A percentile compares a stretch with the other conserved stretches of the same genome.
Conservation (phyloP, 2,888 invertebrate genomes). For the Drosophila kambysellisi region DNA sequence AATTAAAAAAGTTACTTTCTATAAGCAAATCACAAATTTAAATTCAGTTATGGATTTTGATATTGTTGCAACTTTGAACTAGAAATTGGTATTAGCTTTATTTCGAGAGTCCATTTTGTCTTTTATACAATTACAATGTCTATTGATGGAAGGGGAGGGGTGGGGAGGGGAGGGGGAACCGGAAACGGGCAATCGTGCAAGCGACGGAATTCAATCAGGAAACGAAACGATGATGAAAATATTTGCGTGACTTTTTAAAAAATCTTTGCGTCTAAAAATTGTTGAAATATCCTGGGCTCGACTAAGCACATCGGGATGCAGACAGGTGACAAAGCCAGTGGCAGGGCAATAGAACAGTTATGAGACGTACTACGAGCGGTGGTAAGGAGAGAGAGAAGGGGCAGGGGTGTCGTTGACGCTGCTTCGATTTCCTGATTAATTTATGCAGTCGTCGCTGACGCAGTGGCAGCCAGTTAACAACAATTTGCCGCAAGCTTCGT, state of each 20-base stretch:
- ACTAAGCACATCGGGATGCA: slow-evolving; percentile 43
- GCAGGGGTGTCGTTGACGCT: slow-evolving; percentile 25
- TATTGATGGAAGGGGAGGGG: neutral
- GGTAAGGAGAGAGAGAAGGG: neutral
- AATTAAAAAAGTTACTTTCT: neutral
- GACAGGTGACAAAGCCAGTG: slow-evolving; percentile 49
- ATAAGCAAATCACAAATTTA: neutral
- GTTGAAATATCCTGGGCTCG: slow-evolving; percentile 39
- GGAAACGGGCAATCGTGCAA: slow-evolving; percentile 54
- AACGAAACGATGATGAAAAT: slow-evolving; percentile 77
- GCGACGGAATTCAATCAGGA: slow-evolving; percentile 73
- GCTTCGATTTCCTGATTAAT: slow-evolving; percentile 81
- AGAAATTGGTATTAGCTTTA: slow-evolving; percentile 15
- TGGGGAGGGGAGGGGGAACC: slow-evolving; percentile 6
- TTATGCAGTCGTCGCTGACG: slow-evolving; percentile 65
- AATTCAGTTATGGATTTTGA: neutral
- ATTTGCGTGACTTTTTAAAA: slow-evolving; percentile 61
- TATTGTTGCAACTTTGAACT: neutral
- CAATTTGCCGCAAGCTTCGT: slow-evolving; percentile 79
- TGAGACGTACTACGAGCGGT: neutral
- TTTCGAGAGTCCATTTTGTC: slow-evolving; percentile 20
- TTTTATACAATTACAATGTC: slow-evolving; percentile 3
- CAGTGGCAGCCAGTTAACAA: slow-evolving; percentile 70
- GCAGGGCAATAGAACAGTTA: neutral
- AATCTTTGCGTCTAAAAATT: slow-evolving; percentile 63